Percentiles rank a stretch among this genome's conserved stretches.
These are phyloP conservation scores for Pseudachorutes palmiensis DNA, from an alignment of 1,140 invertebrate species.

Conservation along the genomic window DNA sequence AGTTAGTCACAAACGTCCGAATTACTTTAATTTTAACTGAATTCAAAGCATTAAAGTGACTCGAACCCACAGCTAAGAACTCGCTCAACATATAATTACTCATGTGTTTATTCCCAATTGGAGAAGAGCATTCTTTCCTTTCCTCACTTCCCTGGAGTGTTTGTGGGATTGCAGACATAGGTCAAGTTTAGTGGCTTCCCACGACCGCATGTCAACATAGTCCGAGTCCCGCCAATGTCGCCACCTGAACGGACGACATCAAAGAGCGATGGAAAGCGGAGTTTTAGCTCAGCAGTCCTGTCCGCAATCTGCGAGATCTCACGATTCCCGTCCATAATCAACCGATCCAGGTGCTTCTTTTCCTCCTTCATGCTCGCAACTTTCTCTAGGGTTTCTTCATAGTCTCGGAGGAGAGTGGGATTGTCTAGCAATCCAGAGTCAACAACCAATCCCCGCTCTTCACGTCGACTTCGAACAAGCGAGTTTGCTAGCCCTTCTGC, in stretches of 20 bases:
- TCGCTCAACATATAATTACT: too few species aligned
- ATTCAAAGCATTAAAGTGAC: too few species aligned
- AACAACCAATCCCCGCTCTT: slow-evolving; percentile 8
- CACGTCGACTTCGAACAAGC: slow-evolving; percentile 2
- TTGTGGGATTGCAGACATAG: too few species aligned
- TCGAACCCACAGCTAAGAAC: too few species aligned
- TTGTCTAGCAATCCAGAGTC: slow-evolving; percentile 27
- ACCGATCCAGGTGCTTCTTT: slow-evolving; percentile 6
- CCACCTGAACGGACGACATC: neutral
- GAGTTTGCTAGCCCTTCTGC: slow-evolving; percentile 8
- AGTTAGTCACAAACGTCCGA: too few species aligned
- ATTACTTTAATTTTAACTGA: too few species aligned
- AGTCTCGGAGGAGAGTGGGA: slow-evolving; percentile 17
- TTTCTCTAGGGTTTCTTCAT: slow-evolving; percentile 20
- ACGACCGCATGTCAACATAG: too few species aligned
- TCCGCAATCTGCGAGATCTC: neutral
- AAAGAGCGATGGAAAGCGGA: neutral
- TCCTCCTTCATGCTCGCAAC: slow-evolving; percentile 12
- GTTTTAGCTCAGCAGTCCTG: neutral
- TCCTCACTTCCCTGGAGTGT: too few species aligned
- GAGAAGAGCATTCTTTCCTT: too few species aligned
- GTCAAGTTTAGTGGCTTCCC: too few species aligned
- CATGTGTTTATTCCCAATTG: too few species aligned
- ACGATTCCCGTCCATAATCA: neutral
- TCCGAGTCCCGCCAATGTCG: neutral